Evolutionary conservation across 2,888 invertebrate species (phyloP).

Genomic region (Leucozona laternaria): DNA sequence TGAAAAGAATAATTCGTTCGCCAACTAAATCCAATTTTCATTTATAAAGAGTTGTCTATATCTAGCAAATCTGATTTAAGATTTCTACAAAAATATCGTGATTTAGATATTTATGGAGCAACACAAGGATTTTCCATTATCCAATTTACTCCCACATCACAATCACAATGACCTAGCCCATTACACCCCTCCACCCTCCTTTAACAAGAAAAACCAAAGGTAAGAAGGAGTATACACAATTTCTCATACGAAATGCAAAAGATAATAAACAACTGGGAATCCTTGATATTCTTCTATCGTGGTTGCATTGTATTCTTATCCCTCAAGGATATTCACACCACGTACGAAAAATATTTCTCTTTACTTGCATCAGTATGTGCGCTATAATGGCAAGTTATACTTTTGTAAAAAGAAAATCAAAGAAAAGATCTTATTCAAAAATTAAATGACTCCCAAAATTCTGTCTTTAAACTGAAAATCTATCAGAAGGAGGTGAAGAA

Average conservation of each 20-base stretch:
- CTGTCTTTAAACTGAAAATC: background rate
- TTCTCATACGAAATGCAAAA: conserved; percentile 47
- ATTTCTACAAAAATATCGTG: conserved; percentile 6
- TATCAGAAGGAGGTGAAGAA: too few relatives aligned
- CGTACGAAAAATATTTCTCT: conserved; percentile 53
- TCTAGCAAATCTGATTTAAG: conserved; percentile 37
- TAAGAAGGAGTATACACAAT: conserved; percentile 15
- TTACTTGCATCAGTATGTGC: background rate
- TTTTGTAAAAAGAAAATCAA: background rate
- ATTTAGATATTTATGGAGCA: background rate
- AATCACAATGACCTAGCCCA: background rate
- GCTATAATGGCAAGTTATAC: background rate
- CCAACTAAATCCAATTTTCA: conserved; percentile 59
- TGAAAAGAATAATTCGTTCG: background rate
- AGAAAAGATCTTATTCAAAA: background rate
- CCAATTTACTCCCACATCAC: conserved; percentile 33
- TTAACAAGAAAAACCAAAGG: background rate
- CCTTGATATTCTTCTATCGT: conserved; percentile 43
- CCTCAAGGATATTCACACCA: conserved; percentile 55
- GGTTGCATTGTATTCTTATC: conserved; percentile 27
- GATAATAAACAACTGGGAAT: conserved; percentile 66
- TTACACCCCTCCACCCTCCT: background rate
- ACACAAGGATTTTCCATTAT: conserved; percentile 53
- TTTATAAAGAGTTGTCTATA: conserved; percentile 32
- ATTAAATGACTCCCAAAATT: background rate